Percentiles rank a stretch among this genome's conserved stretches.
Evolutionary conservation across 1,140 invertebrate genomes (phyloP).

Genomic region (Aphelinus certus): DNA sequence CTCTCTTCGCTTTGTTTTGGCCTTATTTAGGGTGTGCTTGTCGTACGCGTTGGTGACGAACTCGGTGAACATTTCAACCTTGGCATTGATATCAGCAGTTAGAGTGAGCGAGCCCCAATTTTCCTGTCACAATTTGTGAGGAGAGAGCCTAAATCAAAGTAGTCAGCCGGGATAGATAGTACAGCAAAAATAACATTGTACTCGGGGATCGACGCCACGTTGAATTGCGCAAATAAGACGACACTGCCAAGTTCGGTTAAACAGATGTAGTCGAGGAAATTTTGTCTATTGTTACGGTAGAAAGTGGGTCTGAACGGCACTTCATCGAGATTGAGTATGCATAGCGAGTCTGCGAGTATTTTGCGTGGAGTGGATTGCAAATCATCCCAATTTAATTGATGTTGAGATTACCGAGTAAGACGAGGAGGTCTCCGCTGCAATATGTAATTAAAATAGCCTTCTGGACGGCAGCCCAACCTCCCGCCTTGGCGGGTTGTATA

Average conservation of each 20-base stretch:
- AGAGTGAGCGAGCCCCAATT: too few species aligned
- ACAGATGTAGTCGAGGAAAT: not conserved
- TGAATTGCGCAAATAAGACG: not conserved
- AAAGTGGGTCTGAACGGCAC: not conserved
- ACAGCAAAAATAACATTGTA: too few species aligned
- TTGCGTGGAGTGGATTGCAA: not conserved
- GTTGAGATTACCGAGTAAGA: not conserved
- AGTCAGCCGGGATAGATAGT: too few species aligned
- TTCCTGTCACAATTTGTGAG: too few species aligned
- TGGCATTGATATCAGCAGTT: too few species aligned
- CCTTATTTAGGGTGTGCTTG: too few species aligned
- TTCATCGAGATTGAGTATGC: not conserved
- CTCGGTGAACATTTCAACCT: too few species aligned
- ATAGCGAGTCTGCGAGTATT: not conserved
- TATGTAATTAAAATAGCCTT: not conserved
- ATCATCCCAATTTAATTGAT: not conserved
- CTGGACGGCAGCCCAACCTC: not conserved
- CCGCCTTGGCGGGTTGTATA: not conserved
- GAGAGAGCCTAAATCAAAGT: too few species aligned
- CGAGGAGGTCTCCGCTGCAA: not conserved
- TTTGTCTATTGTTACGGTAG: not conserved
- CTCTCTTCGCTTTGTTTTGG: too few species aligned
- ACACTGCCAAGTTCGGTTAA: not conserved
- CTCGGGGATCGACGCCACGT: not conserved
- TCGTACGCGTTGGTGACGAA: too few species aligned